These are phyloP conservation scores for Coracopsis vasa DNA, from an alignment of 2,113 vertebrate species.

Conservation along the genomic window DNA sequence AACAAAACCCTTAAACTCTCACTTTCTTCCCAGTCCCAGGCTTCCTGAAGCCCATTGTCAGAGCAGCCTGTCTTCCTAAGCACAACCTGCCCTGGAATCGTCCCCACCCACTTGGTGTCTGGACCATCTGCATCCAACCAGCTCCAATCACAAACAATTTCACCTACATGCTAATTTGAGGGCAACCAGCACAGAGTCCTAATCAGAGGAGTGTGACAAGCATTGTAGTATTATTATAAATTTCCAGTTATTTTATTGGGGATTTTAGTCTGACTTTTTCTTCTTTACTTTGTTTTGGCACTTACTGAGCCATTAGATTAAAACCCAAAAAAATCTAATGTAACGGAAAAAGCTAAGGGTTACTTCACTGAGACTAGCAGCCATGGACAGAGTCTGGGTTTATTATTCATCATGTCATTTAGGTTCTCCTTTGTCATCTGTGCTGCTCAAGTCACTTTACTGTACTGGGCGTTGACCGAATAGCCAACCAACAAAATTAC, in stretches of 20 bases:
- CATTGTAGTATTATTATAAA: neutral
- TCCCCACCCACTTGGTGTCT: neutral
- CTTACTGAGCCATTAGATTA: neutral
- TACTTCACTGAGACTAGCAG: neutral
- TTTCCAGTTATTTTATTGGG: neutral
- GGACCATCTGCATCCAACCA: neutral
- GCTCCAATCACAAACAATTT: neutral
- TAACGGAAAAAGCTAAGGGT: neutral
- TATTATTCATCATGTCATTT: neutral
- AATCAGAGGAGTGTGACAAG: neutral
- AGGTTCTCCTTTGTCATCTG: neutral
- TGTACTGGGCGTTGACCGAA: neutral
- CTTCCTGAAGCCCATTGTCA: neutral
- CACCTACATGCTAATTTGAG: neutral
- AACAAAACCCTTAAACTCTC: neutral
- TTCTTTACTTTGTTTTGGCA: neutral
- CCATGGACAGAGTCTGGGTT: neutral
- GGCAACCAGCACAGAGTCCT: neutral
- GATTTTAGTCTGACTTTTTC: neutral
- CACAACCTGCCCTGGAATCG: neutral
- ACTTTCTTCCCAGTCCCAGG: neutral
- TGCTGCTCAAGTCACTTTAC: neutral
- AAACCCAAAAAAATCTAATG: accelerated
- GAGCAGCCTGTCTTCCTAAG: neutral
- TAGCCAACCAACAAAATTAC: neutral